Base-by-base conservation (phyloP, 2,113 vertebrate species). In the Scartelaos histophorus region DNA sequence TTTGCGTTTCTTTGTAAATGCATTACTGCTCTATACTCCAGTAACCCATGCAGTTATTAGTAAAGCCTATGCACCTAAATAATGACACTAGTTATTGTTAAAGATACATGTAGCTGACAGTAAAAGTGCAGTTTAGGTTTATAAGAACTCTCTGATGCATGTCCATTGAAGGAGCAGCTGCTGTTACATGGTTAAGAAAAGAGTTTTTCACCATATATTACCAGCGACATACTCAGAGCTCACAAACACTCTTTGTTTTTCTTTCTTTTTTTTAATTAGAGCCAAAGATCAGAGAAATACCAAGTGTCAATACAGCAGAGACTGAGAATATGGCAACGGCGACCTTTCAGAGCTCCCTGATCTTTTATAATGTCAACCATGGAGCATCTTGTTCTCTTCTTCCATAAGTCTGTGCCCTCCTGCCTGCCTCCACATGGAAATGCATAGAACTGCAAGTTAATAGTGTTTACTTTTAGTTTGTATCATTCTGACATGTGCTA, bases 201-300 rank as follows among this genome's bases (percentile, higher is more conserved):
- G 13, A 64, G 43, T 45, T 57, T 24, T 71, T 22, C 19, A 68
- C 74, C 61, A 53, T 19, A 73, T 22, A 46, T 66, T 46, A 61
- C 66, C 67, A 66, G 43, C 13, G 46, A 79, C 76, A 76, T 61
- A 78, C 46, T 56, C 69, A 2, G 22, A 16, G 25, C 78, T 80
- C 76, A 76, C 79, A 82, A 83, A 89, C 77, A 78, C 71, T 51
- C 77, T 78, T 70, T 87, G 86, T 92, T 91, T 87, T 90, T 83
- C 82, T 84, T 90, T 81, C 82, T 89, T 88, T 86, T 29, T 90
- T 92, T 92, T 91, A 92, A 93, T 93, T 92, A 92, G 89, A 90
- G 86, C 85, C 87, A 93, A 92, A 93, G 92, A 93, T 93, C 90
- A 92, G 88, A 92, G 90, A 93, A 93, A 93, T 93, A 90, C 90